These are phyloP conservation scores for Haliclona indistincta DNA, from an alignment of 37 sponge, comb jelly and placozoan genomes.

Conservation along the genomic window DNA sequence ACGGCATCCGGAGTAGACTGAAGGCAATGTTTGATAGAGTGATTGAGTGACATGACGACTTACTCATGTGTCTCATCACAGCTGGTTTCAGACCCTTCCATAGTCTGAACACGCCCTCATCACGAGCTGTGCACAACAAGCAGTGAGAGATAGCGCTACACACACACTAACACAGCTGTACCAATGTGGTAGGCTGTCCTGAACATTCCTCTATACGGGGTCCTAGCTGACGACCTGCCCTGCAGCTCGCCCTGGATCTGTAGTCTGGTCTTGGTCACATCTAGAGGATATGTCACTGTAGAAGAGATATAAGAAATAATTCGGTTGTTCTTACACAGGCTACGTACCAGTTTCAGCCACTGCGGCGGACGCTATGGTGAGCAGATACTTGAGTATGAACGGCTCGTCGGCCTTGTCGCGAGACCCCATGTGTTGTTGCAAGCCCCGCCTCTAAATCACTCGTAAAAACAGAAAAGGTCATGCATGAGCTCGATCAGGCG, in stretches of 20 bases:
- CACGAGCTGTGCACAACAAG: slow-evolving; percentile 39
- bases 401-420: too few relatives aligned
- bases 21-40: background rate
- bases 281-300: slow-evolving; percentile 87
- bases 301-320: background rate
- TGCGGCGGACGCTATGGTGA: slow-evolving; percentile 49
- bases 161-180: slow-evolving; percentile 28
- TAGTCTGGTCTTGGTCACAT: slow-evolving; percentile 83
- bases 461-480: too few relatives aligned
- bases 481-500: too few relatives aligned
- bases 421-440: background rate
- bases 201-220: slow-evolving; percentile 62
- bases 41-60: background rate
- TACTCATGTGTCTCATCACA: slow-evolving; percentile 72
- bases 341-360: slow-evolving; percentile 73
- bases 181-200: slow-evolving; percentile 64
- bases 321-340: too few relatives aligned
- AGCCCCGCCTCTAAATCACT: background rate
- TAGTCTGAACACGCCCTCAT: slow-evolving; percentile 75
- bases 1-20: slow-evolving; percentile 72
- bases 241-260: slow-evolving; percentile 74
- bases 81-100: slow-evolving; percentile 82
- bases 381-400: slow-evolving; percentile 48
- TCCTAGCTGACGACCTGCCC: too few relatives aligned
- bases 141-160: background rate